Percentiles rank a stretch among this genome's conserved stretches.
Evolutionary conservation across 2,888 invertebrate genomes (phyloP).

Genomic region (Eledona agricola): DNA sequence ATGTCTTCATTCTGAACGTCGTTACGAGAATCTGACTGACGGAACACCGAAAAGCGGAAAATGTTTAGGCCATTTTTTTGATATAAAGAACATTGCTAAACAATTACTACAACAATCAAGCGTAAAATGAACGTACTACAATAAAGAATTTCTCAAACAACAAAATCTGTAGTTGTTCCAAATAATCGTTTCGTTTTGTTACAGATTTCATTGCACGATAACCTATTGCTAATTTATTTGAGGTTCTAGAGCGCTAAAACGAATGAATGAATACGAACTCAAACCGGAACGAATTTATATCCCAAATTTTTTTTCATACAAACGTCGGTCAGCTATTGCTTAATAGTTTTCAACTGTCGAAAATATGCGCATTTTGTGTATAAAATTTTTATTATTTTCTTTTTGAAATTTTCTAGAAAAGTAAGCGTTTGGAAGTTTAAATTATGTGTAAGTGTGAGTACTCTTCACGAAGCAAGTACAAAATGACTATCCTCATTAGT

Average conservation of each 20-base stretch:
- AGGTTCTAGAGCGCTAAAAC: conserved; percentile 25
- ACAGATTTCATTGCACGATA: conserved; percentile 36
- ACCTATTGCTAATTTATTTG: conserved; percentile 34
- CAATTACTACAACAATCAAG: conserved; percentile 43
- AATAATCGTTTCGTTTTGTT: conserved; percentile 3
- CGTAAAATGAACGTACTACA: conserved; percentile 35
- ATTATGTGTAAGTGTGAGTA: conserved; percentile 25
- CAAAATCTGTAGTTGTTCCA: conserved; percentile 30
- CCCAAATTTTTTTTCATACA: conserved; percentile 26
- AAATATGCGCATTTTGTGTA: conserved; percentile 36
- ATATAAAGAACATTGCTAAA: conserved; percentile 41
- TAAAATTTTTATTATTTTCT: conserved; percentile 34
- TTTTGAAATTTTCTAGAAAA: conserved; percentile 37
- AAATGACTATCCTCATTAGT: conserved; percentile 25
- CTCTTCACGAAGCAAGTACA: conserved; percentile 27
- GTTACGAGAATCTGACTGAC: conserved; percentile 17
- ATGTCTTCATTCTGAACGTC: conserved; percentile 23
- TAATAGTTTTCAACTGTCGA: conserved; percentile 27
- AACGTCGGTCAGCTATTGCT: conserved; percentile 26
- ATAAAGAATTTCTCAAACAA: conserved; percentile 28
- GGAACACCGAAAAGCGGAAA: conserved; percentile 45
- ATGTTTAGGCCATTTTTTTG: conserved; percentile 40
- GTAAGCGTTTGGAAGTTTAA: conserved; percentile 36
- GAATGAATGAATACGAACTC: neutral
- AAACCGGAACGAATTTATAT: conserved; percentile 18